phyloP scores from a whole-genome alignment of 2,888 invertebrate genomes.

The Clostera curtula region DNA sequence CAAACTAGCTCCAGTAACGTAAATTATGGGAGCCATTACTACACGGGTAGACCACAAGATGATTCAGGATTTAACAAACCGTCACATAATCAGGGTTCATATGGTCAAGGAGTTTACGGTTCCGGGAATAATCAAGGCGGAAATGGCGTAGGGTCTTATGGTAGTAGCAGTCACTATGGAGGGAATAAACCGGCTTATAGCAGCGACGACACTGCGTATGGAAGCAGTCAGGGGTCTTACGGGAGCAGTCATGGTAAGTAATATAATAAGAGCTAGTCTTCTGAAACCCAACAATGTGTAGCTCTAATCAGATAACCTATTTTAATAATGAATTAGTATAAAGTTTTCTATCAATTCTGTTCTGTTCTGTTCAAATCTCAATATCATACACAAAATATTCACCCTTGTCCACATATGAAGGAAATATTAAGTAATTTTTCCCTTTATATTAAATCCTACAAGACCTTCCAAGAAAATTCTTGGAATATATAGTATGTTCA shows the following conservation, averaged over 20 bases:
- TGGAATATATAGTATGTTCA: too few species aligned
- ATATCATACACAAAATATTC: too few species aligned
- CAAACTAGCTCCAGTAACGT: conserved; percentile 4
- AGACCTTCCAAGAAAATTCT: too few species aligned
- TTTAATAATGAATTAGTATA: too few species aligned
- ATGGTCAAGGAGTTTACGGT: conserved; percentile 1
- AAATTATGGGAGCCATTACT: not conserved
- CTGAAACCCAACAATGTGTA: too few species aligned
- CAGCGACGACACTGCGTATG: conserved; percentile 10
- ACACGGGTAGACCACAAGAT: too few species aligned
- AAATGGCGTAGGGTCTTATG: conserved; percentile 1
- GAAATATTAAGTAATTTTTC: too few species aligned
- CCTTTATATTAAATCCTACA: too few species aligned
- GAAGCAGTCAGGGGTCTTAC: conserved; percentile 8
- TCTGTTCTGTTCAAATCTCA: too few species aligned
- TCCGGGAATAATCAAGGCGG: conserved; percentile 2
- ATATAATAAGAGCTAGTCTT: conserved; percentile 2
- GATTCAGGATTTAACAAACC: conserved; percentile 10
- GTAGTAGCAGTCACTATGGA: conserved; percentile 10
- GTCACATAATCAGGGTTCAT: conserved; percentile 5
- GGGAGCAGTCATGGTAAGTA: conserved; percentile 8
- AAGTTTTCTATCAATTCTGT: too few species aligned
- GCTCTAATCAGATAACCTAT: too few species aligned
- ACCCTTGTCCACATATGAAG: too few species aligned
- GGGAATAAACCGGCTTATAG: conserved; percentile 6